A percentile compares a stretch with the other conserved stretches of the same genome.
phyloP scores from a whole-genome alignment of 2,888 invertebrate species.

The Sylvicola fuscatus region DNA sequence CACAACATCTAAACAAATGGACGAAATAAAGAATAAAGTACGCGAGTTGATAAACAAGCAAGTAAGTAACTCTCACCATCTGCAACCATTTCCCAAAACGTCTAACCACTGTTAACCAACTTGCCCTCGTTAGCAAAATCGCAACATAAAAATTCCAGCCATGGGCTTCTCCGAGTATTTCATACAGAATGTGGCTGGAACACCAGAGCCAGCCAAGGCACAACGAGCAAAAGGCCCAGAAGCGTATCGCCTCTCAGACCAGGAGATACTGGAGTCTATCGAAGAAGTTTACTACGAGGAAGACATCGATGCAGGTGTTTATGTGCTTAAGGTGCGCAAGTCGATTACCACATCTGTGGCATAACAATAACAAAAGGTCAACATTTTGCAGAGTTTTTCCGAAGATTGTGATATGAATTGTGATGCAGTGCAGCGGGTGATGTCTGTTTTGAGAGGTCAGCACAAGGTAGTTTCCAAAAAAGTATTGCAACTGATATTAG shows the following conservation, averaged over 20 bases:
- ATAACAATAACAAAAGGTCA: too few relatives aligned
- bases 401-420: constrained; percentile 18
- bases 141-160: constrained; percentile 24
- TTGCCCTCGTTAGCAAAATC: constrained; percentile 13
- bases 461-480: constrained; percentile 71
- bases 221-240: constrained; percentile 4
- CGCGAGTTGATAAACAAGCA: constrained; percentile 25
- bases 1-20: constrained; percentile 12
- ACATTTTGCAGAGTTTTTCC: constrained; percentile 11
- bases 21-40: constrained; percentile 23
- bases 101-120: not conserved
- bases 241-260: constrained; percentile 19
- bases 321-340: constrained; percentile 19
- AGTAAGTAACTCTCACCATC: constrained; percentile 11
- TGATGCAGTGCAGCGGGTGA: constrained; percentile 18
- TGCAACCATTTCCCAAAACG: not conserved
- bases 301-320: constrained; percentile 18
- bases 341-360: not conserved
- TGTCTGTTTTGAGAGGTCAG: constrained; percentile 19
- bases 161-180: constrained; percentile 27
- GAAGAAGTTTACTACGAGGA: constrained; percentile 20
- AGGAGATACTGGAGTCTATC: constrained; percentile 23
- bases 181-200: constrained; percentile 21
- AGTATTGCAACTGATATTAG: constrained; percentile 77
- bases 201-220: constrained; percentile 9